A percentile compares a stretch with the other conserved stretches of the same genome.
Conservation (phyloP, 37 sponge, comb jelly and placozoan species). For the Trichoplax adhaerens region DNA sequence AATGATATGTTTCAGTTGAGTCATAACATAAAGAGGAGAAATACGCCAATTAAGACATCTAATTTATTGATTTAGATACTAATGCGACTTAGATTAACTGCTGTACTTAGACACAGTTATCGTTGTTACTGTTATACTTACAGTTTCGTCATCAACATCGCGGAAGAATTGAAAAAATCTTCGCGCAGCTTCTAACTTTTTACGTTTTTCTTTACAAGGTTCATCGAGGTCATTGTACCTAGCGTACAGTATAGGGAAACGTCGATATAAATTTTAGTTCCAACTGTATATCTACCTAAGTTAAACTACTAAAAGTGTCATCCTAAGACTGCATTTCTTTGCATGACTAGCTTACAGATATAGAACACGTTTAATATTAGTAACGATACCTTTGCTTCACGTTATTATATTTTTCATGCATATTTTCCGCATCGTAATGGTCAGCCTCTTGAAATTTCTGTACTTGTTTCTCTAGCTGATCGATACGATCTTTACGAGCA, state of each 20-base stretch:
- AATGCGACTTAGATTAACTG: constrained; percentile 42
- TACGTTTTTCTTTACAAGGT: constrained; percentile 46
- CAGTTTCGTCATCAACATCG: constrained; percentile 61
- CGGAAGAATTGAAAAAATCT: constrained; percentile 59
- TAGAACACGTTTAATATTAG: no score
- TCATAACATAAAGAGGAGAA: no score
- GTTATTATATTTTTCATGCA: no score
- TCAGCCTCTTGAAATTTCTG: constrained; percentile 46
- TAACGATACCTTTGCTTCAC: no score
- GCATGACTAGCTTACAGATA: no score
- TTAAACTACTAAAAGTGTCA: not conserved
- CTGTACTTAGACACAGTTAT: constrained; percentile 38
- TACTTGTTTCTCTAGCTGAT: constrained; percentile 59
- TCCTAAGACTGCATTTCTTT: no score
- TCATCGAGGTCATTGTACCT: constrained; percentile 76
- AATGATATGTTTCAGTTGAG: no score
- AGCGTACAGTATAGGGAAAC: not conserved
- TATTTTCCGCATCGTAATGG: constrained; percentile 33
- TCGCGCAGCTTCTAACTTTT: constrained; percentile 55
- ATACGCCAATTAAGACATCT: no score
- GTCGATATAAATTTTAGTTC: not conserved
- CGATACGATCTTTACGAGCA: constrained; percentile 58
- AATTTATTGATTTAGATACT: not conserved
- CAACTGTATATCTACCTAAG: not conserved
- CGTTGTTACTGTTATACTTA: constrained; percentile 60